Conservation (phyloP, 2,888 invertebrate species). For the Ectropis crepuscularia region DNA sequence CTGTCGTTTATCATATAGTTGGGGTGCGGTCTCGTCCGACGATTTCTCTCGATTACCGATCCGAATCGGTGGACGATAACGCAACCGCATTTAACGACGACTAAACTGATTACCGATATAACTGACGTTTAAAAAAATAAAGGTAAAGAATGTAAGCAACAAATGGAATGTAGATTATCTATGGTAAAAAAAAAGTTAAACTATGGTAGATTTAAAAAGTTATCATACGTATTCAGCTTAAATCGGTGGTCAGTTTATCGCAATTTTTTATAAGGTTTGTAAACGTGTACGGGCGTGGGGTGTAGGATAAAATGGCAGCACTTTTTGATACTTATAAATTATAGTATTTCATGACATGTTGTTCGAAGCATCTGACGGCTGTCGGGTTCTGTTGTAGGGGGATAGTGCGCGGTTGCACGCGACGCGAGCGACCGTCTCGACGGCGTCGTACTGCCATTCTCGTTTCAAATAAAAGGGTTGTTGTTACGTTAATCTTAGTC, state of each 20-base stretch:
- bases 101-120: slow-evolving; percentile 34
- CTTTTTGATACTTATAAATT: slow-evolving; percentile 61
- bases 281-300: slow-evolving; percentile 52
- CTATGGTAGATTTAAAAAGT: slow-evolving; percentile 23
- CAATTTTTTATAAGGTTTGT: slow-evolving; percentile 60
- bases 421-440: slow-evolving; percentile 1
- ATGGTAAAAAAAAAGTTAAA: slow-evolving; percentile 16
- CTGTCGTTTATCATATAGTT: slow-evolving; percentile 40
- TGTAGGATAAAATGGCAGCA: slow-evolving; percentile 51
- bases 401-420: slow-evolving; percentile 2
- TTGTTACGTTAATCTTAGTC: slow-evolving; percentile 81
- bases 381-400: slow-evolving; percentile 23
- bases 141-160: background rate
- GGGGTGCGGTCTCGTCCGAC: slow-evolving; percentile 20
- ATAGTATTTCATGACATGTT: slow-evolving; percentile 48
- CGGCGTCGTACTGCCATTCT: slow-evolving; percentile 45
- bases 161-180: slow-evolving; percentile 5
- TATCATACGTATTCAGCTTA: slow-evolving; percentile 4
- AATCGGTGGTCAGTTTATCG: slow-evolving; percentile 32
- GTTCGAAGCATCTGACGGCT: slow-evolving; percentile 14
- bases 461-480: slow-evolving; percentile 75
- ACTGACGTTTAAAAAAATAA: slow-evolving; percentile 5
- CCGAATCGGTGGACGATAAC: slow-evolving; percentile 12
- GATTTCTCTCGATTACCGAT: slow-evolving; percentile 9
- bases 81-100: slow-evolving; percentile 11